Percentiles rank a stretch among this genome's conserved stretches.
phyloP scores from a whole-genome alignment of 2,888 invertebrate genomes.

The Stenotaenia linearis region DNA sequence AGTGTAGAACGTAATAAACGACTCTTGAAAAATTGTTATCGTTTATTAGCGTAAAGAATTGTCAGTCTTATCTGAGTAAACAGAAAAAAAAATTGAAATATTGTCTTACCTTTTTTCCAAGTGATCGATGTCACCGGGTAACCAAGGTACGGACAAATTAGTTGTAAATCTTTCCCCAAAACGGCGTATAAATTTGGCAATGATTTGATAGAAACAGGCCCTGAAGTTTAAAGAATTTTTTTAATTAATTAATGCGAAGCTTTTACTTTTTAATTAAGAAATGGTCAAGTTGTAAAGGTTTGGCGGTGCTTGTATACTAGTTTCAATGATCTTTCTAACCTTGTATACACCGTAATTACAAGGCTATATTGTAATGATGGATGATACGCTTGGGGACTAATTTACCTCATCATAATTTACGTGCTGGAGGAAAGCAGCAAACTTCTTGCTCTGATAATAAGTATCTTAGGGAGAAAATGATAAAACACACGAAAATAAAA shows the following conservation, averaged over 20 bases:
- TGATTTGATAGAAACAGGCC: slow-evolving; percentile 69
- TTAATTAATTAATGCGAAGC: not conserved
- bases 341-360: slow-evolving; percentile 8
- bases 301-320: not conserved
- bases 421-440: not conserved
- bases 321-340: slow-evolving; percentile 5
- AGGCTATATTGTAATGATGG: slow-evolving; percentile 7
- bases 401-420: slow-evolving; percentile 26
- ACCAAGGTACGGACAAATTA: slow-evolving; percentile 75
- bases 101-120: slow-evolving; percentile 62
- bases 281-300: not conserved
- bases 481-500: not conserved
- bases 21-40: slow-evolving; percentile 21
- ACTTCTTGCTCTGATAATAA: not conserved
- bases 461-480: not conserved
- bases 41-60: slow-evolving; percentile 10
- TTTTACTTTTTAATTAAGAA: slow-evolving; percentile 12
- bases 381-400: slow-evolving; percentile 14
- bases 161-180: slow-evolving; percentile 65
- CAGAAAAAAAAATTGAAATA: not conserved
- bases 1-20: not conserved
- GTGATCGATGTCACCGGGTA: slow-evolving; percentile 73
- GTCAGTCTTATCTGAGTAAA: not conserved
- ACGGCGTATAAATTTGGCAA: slow-evolving; percentile 76
- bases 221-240: slow-evolving; percentile 48